These are phyloP conservation scores for Amniataba percoides DNA, from an alignment of 2,797 vertebrate genomes.

Conservation along the genomic window DNA sequence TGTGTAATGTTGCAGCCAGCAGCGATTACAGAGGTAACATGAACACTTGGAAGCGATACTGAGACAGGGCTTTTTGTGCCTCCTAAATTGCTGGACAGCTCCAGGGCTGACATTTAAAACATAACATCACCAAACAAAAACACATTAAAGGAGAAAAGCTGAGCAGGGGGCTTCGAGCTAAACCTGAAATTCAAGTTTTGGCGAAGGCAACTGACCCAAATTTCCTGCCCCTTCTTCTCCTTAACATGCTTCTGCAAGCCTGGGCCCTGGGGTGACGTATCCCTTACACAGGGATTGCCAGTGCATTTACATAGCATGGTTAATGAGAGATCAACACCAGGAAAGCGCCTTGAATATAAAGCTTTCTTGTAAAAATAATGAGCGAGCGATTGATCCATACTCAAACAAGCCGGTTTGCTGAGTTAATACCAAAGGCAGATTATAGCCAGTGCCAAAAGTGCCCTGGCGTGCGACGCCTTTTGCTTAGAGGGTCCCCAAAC, in stretches of 20 bases:
- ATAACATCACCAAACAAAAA: slow-evolving; percentile 84
- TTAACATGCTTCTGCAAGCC: slow-evolving; percentile 84
- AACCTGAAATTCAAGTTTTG: slow-evolving; percentile 88
- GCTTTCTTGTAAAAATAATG: slow-evolving; percentile 89
- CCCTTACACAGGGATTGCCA: slow-evolving; percentile 85
- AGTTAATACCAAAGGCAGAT: slow-evolving; percentile 90
- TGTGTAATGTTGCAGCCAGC: slow-evolving; percentile 81
- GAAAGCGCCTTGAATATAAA: slow-evolving; percentile 85
- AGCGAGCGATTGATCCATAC: slow-evolving; percentile 88
- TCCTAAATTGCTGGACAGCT: slow-evolving; percentile 84
- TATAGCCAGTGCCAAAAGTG: slow-evolving; percentile 87
- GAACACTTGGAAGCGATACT: slow-evolving; percentile 82
- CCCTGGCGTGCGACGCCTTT: slow-evolving; percentile 84
- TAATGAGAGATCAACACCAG: slow-evolving; percentile 90
- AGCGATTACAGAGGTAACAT: slow-evolving; percentile 81
- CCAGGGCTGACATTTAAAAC: slow-evolving; percentile 86
- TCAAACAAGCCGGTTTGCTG: slow-evolving; percentile 89
- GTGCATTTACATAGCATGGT: slow-evolving; percentile 87
- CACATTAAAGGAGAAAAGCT: slow-evolving; percentile 83
- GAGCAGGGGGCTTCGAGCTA: slow-evolving; percentile 79
- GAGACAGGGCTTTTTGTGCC: slow-evolving; percentile 78
- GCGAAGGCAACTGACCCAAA: slow-evolving; percentile 86
- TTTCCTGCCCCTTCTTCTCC: slow-evolving; percentile 84
- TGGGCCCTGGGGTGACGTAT: slow-evolving; percentile 82
- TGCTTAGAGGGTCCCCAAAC: slow-evolving; percentile 85